These are phyloP conservation scores for Oriolus oriolus DNA, from an alignment of 2,113 vertebrate species.

Conservation along the genomic window DNA sequence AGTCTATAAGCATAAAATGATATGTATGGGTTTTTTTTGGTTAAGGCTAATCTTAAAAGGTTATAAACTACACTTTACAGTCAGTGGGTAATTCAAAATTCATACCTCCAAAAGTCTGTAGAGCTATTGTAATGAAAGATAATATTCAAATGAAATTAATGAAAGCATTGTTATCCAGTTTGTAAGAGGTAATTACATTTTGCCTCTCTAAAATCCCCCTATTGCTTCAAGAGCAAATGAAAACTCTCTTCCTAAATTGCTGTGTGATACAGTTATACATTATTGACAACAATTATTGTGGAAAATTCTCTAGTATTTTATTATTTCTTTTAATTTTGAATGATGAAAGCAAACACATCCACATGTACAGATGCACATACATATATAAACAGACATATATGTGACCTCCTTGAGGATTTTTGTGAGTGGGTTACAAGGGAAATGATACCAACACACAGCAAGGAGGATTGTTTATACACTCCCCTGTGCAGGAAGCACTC, in stretches of 20 bases:
- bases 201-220: background rate
- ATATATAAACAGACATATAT: background rate
- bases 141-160: background rate
- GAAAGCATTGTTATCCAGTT: background rate
- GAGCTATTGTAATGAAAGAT: background rate
- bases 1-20: background rate
- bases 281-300: background rate
- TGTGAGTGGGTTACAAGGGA: background rate
- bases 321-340: background rate
- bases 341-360: background rate
- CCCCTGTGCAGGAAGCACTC: background rate
- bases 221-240: background rate
- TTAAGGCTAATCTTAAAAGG: background rate
- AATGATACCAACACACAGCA: background rate
- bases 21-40: background rate
- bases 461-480: background rate
- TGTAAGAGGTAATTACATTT: background rate
- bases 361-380: background rate
- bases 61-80: background rate
- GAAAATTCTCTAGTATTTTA: background rate
- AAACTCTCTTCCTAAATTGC: background rate
- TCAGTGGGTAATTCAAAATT: background rate
- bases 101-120: background rate
- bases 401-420: background rate
- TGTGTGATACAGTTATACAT: background rate